Evolutionary conservation across 2,888 invertebrate species (phyloP), one percentile per base, ranked within the genome.

Genomic region (Branchellion lobata): DNA sequence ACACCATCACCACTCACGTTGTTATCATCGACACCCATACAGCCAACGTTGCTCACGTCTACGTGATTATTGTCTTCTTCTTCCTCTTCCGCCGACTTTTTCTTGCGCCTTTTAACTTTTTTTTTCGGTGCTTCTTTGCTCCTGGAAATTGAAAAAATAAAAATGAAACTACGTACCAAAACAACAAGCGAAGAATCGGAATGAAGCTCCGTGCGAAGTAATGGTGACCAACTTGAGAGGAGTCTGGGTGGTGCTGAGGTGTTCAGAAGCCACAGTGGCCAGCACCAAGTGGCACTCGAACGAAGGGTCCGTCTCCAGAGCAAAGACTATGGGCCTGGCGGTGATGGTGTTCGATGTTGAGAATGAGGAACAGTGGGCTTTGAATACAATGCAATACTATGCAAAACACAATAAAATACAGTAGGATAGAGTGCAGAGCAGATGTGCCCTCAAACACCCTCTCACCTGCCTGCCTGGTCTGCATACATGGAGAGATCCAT

Each of bases 241-340:
- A 14, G 5, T 40, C 14, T 40, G 40, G 29, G 31, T 33, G 71
- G 29, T n/a, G 2, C 2, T 27, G 21, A 69, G 14, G 33, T 33
- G 14, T 1, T n/a, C 75, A 14, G 75, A 53, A 21, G 91, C 91
- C 65, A 92, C 88, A 0, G 93, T 94, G 8, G 95, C 93, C 83
- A 94, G 89, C 0, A 95, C 92, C 85, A 94, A 91, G 84, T 92
- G 91, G 27, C 92, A 92, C 88, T 94, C 93, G 87, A 93, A 93
- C 72, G 92, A 91, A 29, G 90, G 88, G 80, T 91, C 90, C 87
- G 92, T 92, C 84, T 92, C 91, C n/a, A 93, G 89, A 82, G 92
- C 90, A 82, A 93, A 91, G 51, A 93, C 90, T 1, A 92, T 90
- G 3, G 94, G 94, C 83, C 92, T 92, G 83, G 5, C n/a, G n/a